phyloP scores from a whole-genome alignment of 2,797 vertebrate genomes.

The Melanotaenia parkinsoni region DNA sequence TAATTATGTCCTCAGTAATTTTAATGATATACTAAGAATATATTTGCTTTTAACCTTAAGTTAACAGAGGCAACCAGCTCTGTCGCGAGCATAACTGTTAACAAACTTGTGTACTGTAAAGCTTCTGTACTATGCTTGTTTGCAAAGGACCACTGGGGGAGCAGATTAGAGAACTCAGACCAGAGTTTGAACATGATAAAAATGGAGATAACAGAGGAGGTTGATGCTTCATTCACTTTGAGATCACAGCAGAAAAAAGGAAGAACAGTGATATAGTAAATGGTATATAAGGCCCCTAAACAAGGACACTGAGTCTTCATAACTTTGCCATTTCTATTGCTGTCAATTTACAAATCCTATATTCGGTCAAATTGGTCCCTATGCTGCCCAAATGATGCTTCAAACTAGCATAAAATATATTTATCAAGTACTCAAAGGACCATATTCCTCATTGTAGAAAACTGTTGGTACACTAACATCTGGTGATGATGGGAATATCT shows the following conservation, averaged over 20 bases:
- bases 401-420: background rate
- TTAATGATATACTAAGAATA: background rate
- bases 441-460: no score
- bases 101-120: background rate
- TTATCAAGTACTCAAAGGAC: no score
- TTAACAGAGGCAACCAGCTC: background rate
- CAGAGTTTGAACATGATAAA: no score
- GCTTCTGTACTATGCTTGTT: background rate
- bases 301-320: background rate
- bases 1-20: background rate
- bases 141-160: background rate
- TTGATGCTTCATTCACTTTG: no score
- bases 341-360: no score
- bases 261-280: no score
- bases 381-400: background rate
- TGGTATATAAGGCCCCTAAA: background rate
- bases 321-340: background rate
- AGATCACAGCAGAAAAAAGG: no score
- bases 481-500: no score
- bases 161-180: no score
- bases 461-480: no score
- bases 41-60: no score
- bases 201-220: no score
- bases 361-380: background rate
- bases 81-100: background rate